Percentiles rank a stretch among this genome's conserved stretches.
Evolutionary conservation across 23 tunicate species (phyloP).

Genomic region (Diplosoma virens): DNA sequence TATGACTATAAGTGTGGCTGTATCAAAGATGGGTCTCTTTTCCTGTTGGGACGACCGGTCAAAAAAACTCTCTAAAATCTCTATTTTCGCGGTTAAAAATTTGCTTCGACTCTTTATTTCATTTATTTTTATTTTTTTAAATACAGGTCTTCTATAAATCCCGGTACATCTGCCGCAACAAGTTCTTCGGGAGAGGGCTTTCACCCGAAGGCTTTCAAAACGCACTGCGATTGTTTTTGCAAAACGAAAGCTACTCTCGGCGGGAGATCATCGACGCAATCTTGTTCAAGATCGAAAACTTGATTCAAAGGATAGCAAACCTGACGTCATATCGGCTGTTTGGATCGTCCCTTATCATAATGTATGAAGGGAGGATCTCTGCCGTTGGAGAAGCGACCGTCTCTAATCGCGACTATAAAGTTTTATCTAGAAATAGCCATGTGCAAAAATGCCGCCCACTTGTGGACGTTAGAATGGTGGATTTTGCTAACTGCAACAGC

Average conservation of each 20-base stretch:
- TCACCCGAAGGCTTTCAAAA: conserved; percentile 7
- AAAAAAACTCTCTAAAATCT: no score
- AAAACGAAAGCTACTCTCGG: background rate
- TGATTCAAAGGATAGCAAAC: background rate
- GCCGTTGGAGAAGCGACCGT: background rate
- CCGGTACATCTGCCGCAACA: conserved; percentile 37
- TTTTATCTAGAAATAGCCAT: background rate
- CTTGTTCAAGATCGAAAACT: background rate
- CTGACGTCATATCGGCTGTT: conserved; percentile 6
- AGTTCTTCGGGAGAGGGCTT: conserved; percentile 41
- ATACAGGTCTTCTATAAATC: conserved; percentile 22
- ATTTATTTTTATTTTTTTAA: no score
- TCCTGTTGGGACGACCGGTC: no score
- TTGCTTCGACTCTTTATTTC: no score
- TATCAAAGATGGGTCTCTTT: no score
- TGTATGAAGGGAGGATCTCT: conserved; percentile 11
- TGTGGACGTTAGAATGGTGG: conserved; percentile 41
- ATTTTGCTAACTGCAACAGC: conserved; percentile 39
- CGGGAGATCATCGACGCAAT: background rate
- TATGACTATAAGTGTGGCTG: no score
- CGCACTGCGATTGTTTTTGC: conserved; percentile 21
- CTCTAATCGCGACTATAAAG: background rate
- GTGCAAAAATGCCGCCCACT: background rate
- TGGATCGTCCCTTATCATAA: conserved; percentile 32
- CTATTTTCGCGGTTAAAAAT: no score